These are phyloP conservation scores for Hydrolagus affinis DNA, from an alignment of 2,113 vertebrate genomes.

Conservation along the genomic window DNA sequence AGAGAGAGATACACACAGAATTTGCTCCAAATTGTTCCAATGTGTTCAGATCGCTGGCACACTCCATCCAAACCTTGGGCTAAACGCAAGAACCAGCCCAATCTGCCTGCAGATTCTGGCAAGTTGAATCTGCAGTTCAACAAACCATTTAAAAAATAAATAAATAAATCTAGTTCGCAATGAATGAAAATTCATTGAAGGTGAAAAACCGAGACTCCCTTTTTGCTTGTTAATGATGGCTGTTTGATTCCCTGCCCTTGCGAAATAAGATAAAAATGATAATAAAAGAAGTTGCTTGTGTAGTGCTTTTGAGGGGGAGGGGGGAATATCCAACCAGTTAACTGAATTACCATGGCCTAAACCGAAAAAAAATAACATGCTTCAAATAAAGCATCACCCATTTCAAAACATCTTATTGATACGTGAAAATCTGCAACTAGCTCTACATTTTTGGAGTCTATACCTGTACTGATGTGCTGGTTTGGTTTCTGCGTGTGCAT, in stretches of 20 bases:
- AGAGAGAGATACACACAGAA: too few relatives aligned
- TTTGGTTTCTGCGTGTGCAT: slow-evolving; percentile 77
- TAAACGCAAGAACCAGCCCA: background rate
- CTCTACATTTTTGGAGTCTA: slow-evolving; percentile 36
- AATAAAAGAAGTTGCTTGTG: slow-evolving; percentile 7
- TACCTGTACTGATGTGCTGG: slow-evolving; percentile 72
- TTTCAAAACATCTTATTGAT: slow-evolving; percentile 12
- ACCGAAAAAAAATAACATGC: background rate
- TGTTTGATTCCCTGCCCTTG: slow-evolving; percentile 7
- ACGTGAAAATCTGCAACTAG: slow-evolving; percentile 21
- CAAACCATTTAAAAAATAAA: too few relatives aligned
- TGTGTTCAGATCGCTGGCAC: background rate
- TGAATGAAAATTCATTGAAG: background rate
- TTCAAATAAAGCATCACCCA: slow-evolving; percentile 21
- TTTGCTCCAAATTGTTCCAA: background rate
- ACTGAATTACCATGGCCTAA: slow-evolving; percentile 30
- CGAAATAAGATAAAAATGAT: slow-evolving; percentile 14
- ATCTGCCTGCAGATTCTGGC: background rate
- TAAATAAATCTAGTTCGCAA: background rate
- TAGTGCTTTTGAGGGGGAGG: slow-evolving; percentile 5
- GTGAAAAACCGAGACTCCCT: slow-evolving; percentile 13
- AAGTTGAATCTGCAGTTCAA: background rate
- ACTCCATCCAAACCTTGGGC: background rate
- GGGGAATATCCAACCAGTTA: slow-evolving; percentile 17
- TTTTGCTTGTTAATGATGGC: slow-evolving; percentile 14